These are phyloP conservation scores for Microcebus ravelobensis DNA, from an alignment of 2,113 vertebrate species.

Conservation along the genomic window DNA sequence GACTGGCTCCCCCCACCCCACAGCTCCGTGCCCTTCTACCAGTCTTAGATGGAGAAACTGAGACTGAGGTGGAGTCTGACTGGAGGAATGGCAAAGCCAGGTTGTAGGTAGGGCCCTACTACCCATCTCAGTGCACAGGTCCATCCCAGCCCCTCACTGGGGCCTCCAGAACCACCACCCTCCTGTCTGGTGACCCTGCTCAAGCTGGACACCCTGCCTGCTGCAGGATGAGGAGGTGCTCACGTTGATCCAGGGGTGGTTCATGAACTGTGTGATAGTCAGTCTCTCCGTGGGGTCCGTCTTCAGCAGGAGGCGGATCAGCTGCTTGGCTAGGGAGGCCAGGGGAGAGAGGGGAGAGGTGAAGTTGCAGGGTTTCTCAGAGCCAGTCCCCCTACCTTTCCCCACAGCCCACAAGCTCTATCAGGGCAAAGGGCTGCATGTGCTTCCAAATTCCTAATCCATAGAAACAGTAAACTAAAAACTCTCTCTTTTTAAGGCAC, in stretches of 20 bases:
- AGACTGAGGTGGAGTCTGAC: background rate
- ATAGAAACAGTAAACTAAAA: background rate
- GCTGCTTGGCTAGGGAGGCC: conserved; percentile 91
- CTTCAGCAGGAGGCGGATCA: conserved; percentile 96
- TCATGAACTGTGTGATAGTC: conserved; percentile 97
- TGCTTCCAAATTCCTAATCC: background rate
- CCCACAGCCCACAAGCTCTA: background rate
- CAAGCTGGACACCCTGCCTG: background rate
- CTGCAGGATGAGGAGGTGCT: conserved; percentile 64
- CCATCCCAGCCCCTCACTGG: background rate
- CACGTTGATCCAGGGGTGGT: conserved; percentile 98
- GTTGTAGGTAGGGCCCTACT: background rate
- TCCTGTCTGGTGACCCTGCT: background rate
- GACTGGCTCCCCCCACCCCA: background rate
- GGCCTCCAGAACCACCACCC: background rate
- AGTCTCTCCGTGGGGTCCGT: conserved; percentile 98
- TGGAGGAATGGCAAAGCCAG: background rate
- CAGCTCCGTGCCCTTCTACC: background rate
- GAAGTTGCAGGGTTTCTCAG: background rate
- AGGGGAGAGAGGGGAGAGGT: background rate
- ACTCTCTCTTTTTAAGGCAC: background rate
- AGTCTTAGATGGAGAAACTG: background rate
- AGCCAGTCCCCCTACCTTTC: background rate
- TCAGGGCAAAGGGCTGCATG: background rate
- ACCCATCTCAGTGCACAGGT: background rate